Evolutionary conservation across 1,140 invertebrate species (phyloP).

Genomic region (Arion vulgaris): DNA sequence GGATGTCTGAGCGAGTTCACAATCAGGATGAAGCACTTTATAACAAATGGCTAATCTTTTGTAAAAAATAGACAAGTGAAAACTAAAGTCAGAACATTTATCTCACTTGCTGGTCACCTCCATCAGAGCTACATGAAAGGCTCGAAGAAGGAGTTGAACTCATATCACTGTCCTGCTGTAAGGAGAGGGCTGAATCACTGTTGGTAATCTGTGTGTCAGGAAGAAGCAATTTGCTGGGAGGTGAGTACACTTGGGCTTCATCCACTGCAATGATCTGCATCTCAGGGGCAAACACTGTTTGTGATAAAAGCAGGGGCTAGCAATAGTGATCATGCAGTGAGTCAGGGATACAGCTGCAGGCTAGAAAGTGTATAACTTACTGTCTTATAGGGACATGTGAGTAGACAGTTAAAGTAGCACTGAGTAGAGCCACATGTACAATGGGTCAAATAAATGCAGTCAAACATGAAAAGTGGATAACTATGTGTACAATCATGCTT

Average conservation of each 20-base stretch:
- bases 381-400: too few species aligned
- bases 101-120: not conserved
- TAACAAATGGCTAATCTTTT: too few species aligned
- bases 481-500: too few species aligned
- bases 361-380: too few species aligned
- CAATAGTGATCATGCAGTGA: not conserved
- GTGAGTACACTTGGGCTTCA: conserved; percentile 82
- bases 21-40: too few species aligned
- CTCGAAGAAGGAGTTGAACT: conserved; percentile 62
- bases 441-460: too few species aligned
- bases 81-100: not conserved
- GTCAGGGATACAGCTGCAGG: not conserved
- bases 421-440: too few species aligned
- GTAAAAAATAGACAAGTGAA: too few species aligned
- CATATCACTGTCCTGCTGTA: conserved; percentile 65
- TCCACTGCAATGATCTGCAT: conserved; percentile 78
- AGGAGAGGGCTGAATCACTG: conserved; percentile 68
- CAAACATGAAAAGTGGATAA: too few species aligned
- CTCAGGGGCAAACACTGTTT: conserved; percentile 59
- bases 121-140: conserved; percentile 51
- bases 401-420: too few species aligned
- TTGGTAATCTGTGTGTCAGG: conserved; percentile 73
- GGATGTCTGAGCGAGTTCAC: too few species aligned
- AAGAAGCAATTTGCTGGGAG: conserved; percentile 84
- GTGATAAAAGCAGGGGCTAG: conserved; percentile 51